phyloP scores from a whole-genome alignment of 2,113 vertebrate genomes.

The Corythornis madagascariensis region DNA sequence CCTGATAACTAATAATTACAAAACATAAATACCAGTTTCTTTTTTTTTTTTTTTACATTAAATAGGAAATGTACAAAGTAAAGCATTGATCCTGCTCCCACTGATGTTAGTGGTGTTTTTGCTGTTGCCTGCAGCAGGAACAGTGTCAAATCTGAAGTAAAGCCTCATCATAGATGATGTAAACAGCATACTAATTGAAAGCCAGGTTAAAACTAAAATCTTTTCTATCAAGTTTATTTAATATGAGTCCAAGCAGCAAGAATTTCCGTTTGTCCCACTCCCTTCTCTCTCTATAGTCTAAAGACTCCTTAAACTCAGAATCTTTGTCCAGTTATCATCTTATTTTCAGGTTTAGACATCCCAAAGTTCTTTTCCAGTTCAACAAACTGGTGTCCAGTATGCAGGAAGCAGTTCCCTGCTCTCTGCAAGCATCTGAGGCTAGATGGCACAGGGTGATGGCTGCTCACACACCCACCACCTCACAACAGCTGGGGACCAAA shows the following conservation, averaged over 20 bases:
- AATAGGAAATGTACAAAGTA: conserved; percentile 65
- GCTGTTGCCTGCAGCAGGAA: conserved; percentile 37
- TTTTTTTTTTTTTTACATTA: conserved; percentile 45
- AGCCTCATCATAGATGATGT: conserved; percentile 58
- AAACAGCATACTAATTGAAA: conserved; percentile 76
- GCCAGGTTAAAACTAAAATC: conserved; percentile 66
- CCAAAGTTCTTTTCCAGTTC: not conserved
- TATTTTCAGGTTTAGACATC: not conserved
- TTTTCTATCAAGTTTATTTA: conserved; percentile 67
- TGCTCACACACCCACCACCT: not conserved
- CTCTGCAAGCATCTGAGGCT: not conserved
- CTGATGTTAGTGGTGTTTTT: conserved; percentile 60
- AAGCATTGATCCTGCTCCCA: conserved; percentile 54
- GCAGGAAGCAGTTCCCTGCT: not conserved
- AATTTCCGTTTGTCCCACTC: conserved; percentile 34
- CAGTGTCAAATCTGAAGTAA: conserved; percentile 5
- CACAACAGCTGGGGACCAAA: not conserved
- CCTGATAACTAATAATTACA: conserved; percentile 72
- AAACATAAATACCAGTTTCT: conserved; percentile 48
- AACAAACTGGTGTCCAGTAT: not conserved
- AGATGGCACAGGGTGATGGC: not conserved
- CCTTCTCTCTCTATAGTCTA: not conserved
- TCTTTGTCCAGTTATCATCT: not conserved
- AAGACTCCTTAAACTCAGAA: not conserved
- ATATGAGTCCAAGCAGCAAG: conserved; percentile 40